phyloP scores from a whole-genome alignment of 1,140 invertebrate species.

The Acromyrmex heyeri region DNA sequence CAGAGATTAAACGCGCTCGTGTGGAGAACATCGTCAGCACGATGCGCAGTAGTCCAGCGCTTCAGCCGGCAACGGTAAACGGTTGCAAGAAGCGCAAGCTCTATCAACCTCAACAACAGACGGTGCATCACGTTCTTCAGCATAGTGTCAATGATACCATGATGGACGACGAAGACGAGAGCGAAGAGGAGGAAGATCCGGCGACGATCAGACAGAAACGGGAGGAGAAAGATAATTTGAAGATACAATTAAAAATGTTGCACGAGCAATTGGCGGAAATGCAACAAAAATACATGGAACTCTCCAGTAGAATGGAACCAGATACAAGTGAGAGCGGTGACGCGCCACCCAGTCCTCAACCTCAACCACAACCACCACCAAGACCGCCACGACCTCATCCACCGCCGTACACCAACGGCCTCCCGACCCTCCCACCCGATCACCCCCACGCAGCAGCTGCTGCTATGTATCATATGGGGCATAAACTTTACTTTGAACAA shows the following conservation, averaged over 20 bases:
- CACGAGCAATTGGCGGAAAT: conserved; percentile 96
- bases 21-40: conserved; percentile 98
- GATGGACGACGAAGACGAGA: conserved; percentile 91
- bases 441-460: conserved; percentile 86
- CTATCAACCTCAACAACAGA: conserved; percentile 98
- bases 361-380: conserved; percentile 84
- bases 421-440: conserved; percentile 88
- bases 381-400: conserved; percentile 88
- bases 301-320: conserved; percentile 94
- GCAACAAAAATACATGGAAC: conserved; percentile 95
- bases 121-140: conserved; percentile 84
- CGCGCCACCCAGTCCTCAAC: conserved; percentile 87
- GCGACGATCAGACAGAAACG: conserved; percentile 92
- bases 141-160: conserved; percentile 90
- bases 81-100: conserved; percentile 98
- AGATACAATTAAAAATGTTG: conserved; percentile 94
- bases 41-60: conserved; percentile 94
- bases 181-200: conserved; percentile 92
- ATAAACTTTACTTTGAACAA: conserved; percentile 86
- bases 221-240: conserved; percentile 94
- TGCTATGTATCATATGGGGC: conserved; percentile 85
- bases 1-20: conserved; percentile 95
- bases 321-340: conserved; percentile 90
- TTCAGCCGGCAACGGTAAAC: conserved; percentile 91
- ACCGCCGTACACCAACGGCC: conserved; percentile 85